Evolutionary conservation across 2,888 invertebrate species (phyloP), one percentile per base, ranked within the genome.

Genomic region (Drosophila fulvimacula): DNA sequence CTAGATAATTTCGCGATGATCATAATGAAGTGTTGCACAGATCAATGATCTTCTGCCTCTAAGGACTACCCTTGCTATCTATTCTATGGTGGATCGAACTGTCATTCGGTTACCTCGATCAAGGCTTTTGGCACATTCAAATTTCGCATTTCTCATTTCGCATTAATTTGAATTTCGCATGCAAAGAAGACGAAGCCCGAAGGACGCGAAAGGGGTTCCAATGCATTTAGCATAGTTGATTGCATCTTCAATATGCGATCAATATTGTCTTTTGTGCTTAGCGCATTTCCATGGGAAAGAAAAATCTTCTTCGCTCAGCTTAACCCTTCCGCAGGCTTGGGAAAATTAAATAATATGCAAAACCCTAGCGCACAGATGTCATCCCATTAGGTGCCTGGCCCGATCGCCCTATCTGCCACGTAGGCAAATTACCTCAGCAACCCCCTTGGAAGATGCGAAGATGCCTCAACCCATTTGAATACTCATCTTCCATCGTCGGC

Each of bases 241-340:
- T 91, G 91, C 91, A 90, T 91, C 91, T 89, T 90, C 90, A 88
- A 85, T 88, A 85, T 59, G 51, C 79, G 87, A 89, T 83, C 79
- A 82, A 81, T 89, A 88, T 84, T 88, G 88, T 88, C 88, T 89
- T 88, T 89, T 88, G 76, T 89, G 88, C 80, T 82, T 76, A 84
- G 69, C 69, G 58, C 72, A 90, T 91, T 91, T 90, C 74, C 91
- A 91, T 91, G 91, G 91, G 91, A 91, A 91, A 89, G 81, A 82
- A 90, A 91, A 83, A 55, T 80, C 83, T 63, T 76, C 77, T 52
- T 44, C 39, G 63, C 42, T 30, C 19, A 15, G 48, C 72, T 67
- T 74, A 81, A 74, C 76, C 87, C 84, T 81, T 84, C 55, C 42
- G 39, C 17, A 27, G 65, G 76, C 88, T 76, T 83, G 89, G 88